Conservation (phyloP, 2,113 vertebrate species). For the Brachionichthys hirsutus region DNA sequence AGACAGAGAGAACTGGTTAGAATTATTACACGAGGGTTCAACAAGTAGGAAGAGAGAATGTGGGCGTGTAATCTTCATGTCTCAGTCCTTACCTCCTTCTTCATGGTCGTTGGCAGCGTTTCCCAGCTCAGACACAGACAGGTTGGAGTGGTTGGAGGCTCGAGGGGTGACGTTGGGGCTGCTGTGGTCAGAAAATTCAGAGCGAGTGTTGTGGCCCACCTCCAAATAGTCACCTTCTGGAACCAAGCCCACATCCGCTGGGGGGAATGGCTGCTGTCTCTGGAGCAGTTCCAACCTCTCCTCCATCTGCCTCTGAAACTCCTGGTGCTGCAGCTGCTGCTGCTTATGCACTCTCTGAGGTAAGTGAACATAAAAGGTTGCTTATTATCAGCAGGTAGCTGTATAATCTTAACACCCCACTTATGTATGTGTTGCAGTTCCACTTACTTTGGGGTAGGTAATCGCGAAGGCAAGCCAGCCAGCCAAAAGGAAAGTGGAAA, state of each 20-base stretch:
- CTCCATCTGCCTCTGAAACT: conserved; percentile 90
- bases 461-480: conserved; percentile 97
- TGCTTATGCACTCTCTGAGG: conserved; percentile 87
- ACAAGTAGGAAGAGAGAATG: background rate
- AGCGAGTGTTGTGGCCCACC: conserved; percentile 61
- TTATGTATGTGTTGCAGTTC: conserved; percentile 11
- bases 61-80: background rate
- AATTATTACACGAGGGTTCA: background rate
- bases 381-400: background rate
- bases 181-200: conserved; percentile 89
- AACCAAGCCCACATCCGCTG: conserved; percentile 68
- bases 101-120: conserved; percentile 85
- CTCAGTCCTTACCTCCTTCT: conserved; percentile 77
- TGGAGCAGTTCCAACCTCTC: conserved; percentile 91
- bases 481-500: conserved; percentile 93
- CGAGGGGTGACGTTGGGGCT: conserved; percentile 88
- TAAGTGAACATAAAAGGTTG: conserved; percentile 5
- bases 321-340: conserved; percentile 90
- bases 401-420: background rate
- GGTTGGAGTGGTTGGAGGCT: conserved; percentile 89
- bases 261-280: conserved; percentile 85
- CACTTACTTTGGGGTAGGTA: conserved; percentile 90
- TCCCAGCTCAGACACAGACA: conserved; percentile 83
- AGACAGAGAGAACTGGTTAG: background rate
- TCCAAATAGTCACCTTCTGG: conserved; percentile 84